Evolutionary conservation across 1,140 invertebrate species (phyloP), one percentile per base, ranked within the genome.

Genomic region (Adelges cooleyi): DNA sequence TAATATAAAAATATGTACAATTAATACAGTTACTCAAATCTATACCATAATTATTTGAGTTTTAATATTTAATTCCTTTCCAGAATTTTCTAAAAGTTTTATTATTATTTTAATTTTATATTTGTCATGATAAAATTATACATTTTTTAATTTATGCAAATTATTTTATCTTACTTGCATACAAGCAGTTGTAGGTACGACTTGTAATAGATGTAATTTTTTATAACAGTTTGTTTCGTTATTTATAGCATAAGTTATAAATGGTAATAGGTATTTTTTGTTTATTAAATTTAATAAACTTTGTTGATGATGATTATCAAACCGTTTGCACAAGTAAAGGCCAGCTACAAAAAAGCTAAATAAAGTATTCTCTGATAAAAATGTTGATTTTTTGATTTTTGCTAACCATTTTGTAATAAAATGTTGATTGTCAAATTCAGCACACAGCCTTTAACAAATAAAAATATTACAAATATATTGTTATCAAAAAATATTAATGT

Each of bases 321-420:
- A 23, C 15, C 27, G 42, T 29, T 62, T 62, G 46, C 40, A 40
- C 10, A 62, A 62, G 8, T 62, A 62, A 27, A 62, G 40, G 17
- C 56, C 56, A 22, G 13, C 56, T 3, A 62, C 27, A 62, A 20
- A 62, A n/a, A 62, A 27, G 46, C 20, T 48, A 62, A 62, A 62
- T 5, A 11, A 23, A 46, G 17, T 20, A 48, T 62, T 42, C 10
- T 62, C 29, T 48, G 33, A 48, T 48, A 62, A 62, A 33, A 46
- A 13, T 27, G 8, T 48, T 9, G 56, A 18, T 20, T 33, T 3
- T 20, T 62, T 13, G 13, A 62, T 62, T 10, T 48, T 17, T 20
- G 42, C 42, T 15, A 62, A 62, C 56, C 56, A 62, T 29, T 62
- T 62, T 33, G 25, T 20, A 25, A 33, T 22, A 17, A 62, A 48